Evolutionary conservation across 2,113 vertebrate species (phyloP).

Genomic region (Crotalus viridis): DNA sequence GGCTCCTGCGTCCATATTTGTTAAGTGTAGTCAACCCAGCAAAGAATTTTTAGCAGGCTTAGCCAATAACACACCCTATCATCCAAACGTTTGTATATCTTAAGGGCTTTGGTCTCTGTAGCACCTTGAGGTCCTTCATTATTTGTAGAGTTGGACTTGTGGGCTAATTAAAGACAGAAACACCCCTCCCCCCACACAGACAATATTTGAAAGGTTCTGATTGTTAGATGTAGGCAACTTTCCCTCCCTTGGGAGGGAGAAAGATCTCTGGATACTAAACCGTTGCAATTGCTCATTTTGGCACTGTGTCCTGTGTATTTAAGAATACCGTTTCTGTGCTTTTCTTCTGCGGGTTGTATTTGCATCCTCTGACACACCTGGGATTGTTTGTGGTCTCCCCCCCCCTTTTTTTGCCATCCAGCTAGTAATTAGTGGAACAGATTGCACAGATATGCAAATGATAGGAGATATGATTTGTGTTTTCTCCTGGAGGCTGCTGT

Average conservation of each 20-base stretch:
- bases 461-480: neutral
- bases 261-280: neutral
- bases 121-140: neutral
- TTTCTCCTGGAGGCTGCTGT: neutral
- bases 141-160: neutral
- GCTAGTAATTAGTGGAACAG: neutral
- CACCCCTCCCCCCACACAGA: too few relatives aligned
- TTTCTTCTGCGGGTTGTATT: neutral
- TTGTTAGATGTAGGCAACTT: neutral
- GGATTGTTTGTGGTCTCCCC: neutral
- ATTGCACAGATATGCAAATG: constrained; percentile 18
- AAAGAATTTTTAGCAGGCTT: neutral
- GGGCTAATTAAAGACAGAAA: neutral
- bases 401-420: neutral
- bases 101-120: neutral
- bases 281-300: neutral
- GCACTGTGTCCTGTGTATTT: neutral
- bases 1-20: neutral
- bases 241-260: neutral
- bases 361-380: neutral
- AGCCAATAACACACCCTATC: neutral
- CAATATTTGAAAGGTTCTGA: neutral
- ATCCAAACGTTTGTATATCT: neutral
- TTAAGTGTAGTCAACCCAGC: neutral
- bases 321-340: neutral